These are phyloP conservation scores for Atrichornis clamosus DNA, from an alignment of 2,113 vertebrate genomes.

Conservation along the genomic window DNA sequence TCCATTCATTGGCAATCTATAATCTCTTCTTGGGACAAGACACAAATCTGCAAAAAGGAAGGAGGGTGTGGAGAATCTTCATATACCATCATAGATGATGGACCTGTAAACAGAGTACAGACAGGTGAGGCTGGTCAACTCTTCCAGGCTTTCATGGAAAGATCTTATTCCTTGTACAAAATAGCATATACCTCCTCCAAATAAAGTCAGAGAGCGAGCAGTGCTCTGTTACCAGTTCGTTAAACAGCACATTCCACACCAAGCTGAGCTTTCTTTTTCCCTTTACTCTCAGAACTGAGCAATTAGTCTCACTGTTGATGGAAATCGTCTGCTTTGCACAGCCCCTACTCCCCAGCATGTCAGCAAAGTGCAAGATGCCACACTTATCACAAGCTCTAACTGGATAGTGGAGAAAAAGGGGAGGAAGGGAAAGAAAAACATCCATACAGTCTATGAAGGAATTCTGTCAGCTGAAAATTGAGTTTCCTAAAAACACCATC, in stretches of 20 bases:
- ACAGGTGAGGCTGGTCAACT: not conserved
- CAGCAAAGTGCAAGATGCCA: not conserved
- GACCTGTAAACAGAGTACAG: not conserved
- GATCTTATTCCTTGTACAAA: not conserved
- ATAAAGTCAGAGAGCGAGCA: not conserved
- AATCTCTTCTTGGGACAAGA: not conserved
- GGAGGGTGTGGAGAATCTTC: not conserved
- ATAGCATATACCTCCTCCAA: not conserved
- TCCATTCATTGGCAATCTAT: not conserved
- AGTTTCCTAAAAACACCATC: not conserved
- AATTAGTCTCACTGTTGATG: not conserved
- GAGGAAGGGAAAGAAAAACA: not conserved
- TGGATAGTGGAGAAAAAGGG: not conserved
- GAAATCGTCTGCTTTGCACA: not conserved
- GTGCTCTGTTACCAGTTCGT: not conserved
- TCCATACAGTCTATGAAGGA: not conserved
- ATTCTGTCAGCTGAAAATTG: not conserved
- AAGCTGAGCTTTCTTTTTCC: not conserved
- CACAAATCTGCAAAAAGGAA: not conserved
- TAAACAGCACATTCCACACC: not conserved
- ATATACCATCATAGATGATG: not conserved
- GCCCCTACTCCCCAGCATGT: not conserved
- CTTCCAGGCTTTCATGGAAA: not conserved
- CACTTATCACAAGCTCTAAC: not conserved
- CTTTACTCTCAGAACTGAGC: not conserved